Evolutionary conservation across 2,888 invertebrate species (phyloP).

Genomic region (Corbicula japonica): DNA sequence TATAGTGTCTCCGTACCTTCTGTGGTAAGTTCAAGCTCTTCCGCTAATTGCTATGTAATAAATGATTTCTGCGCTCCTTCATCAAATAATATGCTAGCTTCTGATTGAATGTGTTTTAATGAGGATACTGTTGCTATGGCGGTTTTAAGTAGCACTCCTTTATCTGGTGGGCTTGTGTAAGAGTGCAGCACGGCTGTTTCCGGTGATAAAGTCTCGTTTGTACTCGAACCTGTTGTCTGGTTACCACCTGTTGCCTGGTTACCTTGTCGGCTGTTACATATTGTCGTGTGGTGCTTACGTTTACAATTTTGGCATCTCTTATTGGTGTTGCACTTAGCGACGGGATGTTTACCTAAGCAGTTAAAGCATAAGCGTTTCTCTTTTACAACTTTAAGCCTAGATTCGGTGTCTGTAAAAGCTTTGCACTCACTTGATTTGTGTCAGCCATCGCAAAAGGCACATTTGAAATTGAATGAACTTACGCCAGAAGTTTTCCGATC

Average conservation of each 20-base stretch:
- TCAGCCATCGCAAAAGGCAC: too few species aligned
- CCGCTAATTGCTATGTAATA: constrained; percentile 16
- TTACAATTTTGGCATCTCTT: constrained; percentile 18
- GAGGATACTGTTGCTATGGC: constrained; percentile 17
- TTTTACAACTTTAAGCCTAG: constrained; percentile 1
- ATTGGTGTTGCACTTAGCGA: background rate
- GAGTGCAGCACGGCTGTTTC: constrained; percentile 14
- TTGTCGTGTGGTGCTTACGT: constrained; percentile 20
- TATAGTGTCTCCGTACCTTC: background rate
- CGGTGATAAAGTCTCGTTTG: too few species aligned
- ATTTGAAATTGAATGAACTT: too few species aligned
- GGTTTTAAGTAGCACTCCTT: constrained; percentile 16
- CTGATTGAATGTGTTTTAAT: background rate
- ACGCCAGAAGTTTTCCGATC: too few species aligned
- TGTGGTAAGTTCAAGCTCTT: constrained; percentile 1
- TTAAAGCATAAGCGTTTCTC: constrained; percentile 11
- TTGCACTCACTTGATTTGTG: too few species aligned
- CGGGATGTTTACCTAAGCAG: constrained; percentile 13
- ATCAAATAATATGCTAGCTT: constrained; percentile 23
- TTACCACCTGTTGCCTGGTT: background rate
- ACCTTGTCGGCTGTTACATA: constrained; percentile 22
- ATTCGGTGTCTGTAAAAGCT: too few species aligned
- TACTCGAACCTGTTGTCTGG: background rate
- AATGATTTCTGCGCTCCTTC: constrained; percentile 25
- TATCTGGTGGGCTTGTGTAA: background rate